Conservation (phyloP, 53 echinoderm and acorn worm genomes). For the Crossaster papposus region DNA sequence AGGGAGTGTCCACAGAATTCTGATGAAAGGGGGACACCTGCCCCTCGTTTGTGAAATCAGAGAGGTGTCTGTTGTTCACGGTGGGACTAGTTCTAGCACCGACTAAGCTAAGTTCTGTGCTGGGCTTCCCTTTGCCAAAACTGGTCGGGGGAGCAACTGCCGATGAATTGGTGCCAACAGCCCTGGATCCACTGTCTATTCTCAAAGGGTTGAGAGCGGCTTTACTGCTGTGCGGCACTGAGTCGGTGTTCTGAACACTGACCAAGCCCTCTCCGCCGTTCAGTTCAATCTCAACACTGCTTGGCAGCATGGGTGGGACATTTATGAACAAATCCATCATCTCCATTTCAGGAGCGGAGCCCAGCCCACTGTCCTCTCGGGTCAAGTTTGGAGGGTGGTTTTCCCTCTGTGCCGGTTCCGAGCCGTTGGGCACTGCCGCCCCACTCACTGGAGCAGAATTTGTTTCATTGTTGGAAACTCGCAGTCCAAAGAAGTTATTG, state of each 20-base stretch:
- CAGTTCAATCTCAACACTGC: conserved; percentile 51
- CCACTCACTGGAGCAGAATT: background rate
- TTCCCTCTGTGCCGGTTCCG: background rate
- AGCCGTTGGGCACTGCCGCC: background rate
- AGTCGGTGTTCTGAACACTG: conserved; percentile 5
- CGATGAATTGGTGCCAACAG: background rate
- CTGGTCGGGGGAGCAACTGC: conserved; percentile 22
- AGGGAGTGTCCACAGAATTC: conserved; percentile 7
- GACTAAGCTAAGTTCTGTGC: conserved; percentile 75
- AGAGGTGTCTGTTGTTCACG: conserved; percentile 34
- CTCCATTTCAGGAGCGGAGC: conserved; percentile 78
- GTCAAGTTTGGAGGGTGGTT: conserved; percentile 16
- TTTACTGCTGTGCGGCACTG: conserved; percentile 42
- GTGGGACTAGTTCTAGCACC: conserved; percentile 51
- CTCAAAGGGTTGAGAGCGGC: conserved; percentile 3
- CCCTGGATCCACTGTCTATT: conserved; percentile 24
- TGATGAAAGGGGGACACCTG: conserved; percentile 56
- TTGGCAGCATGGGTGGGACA: conserved; percentile 54
- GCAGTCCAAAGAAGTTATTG: conserved; percentile 48
- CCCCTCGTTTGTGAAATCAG: conserved; percentile 55
- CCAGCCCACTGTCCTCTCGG: conserved; percentile 83
- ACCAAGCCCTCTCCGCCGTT: conserved; percentile 17
- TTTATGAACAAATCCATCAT: conserved; percentile 73
- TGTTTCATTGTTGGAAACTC: conserved; percentile 26
- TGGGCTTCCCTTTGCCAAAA: conserved; percentile 89